Conservation (phyloP, 2,888 invertebrate species). For the Noctuana brunneofusca region DNA sequence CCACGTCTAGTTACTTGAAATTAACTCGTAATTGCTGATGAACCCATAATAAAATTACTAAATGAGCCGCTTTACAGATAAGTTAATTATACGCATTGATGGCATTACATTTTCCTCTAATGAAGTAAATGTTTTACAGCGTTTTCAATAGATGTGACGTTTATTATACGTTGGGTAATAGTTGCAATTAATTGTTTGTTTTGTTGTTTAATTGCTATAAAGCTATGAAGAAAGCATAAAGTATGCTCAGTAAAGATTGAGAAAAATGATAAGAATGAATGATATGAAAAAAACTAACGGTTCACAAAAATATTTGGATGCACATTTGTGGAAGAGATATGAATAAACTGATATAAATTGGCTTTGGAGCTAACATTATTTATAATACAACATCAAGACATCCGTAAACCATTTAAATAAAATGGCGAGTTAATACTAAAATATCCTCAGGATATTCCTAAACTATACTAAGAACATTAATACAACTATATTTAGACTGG, state of each 20-base stretch:
- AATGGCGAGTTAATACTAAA: constrained; percentile 4
- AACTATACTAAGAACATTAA: neutral
- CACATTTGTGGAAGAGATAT: neutral
- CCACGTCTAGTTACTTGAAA: constrained; percentile 59
- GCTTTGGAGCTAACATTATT: neutral
- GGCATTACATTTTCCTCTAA: constrained; percentile 32
- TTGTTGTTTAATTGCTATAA: constrained; percentile 15
- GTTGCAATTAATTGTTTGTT: constrained; percentile 30
- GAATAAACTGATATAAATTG: neutral
- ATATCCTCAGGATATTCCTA: neutral
- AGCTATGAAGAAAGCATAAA: neutral
- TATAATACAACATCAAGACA: no score
- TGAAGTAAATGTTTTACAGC: constrained; percentile 33
- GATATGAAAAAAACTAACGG: neutral
- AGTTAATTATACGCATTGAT: constrained; percentile 35
- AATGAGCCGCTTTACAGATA: constrained; percentile 38
- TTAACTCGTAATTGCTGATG: constrained; percentile 68
- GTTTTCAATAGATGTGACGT: constrained; percentile 29
- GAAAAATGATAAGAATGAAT: neutral
- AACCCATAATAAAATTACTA: constrained; percentile 51
- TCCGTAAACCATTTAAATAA: no score
- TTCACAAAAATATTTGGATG: neutral
- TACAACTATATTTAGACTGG: constrained; percentile 17
- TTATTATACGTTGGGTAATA: constrained; percentile 23
- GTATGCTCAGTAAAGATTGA: neutral